Base-by-base conservation (phyloP, 2,888 invertebrate species). In the Ctenicera cuprea region DNA sequence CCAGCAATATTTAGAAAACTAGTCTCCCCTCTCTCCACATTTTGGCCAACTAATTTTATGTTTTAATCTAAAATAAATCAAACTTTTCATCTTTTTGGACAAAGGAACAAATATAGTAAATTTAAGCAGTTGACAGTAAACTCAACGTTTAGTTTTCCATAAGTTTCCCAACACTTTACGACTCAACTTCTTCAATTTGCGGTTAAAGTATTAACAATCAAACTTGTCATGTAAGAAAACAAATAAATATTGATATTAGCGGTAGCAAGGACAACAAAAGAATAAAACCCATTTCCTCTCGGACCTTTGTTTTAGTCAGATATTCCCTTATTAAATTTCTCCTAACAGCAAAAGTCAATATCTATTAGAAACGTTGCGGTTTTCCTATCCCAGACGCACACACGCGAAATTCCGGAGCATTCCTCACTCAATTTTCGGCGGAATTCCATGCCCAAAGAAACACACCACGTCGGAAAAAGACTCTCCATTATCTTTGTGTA, bases 311-410 rank as follows among this genome's bases (percentile, higher is more conserved):
- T 22, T 9, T 18, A 16, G 16, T 16, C 45, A 45, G 45, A 45
- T 45, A 45, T 18, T 45, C 18, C 45, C 45, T 45, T 45, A 45
- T 45, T 45, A 45, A 45, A 45, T 30, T 54, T 54, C 22, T 54
- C n/a, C 54, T 33, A 54, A 30, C 14, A 54, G 14, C 22, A 30
- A 54, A 54, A 54, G 22, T 54, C 30, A 54, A 26, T 54, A 54
- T 54, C 54, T 33, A 30, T 14, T 30, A 54, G 30, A 14, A 54
- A 54, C 12, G 22, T 54, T 22, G 54, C 54, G 26, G 12, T 26
- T 33, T 54, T 12, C 16, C 30, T 18, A 3, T 54, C 1, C 8
- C 52, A 43, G 43, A 14, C 45, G 8, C 54, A 7, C n/a, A 54
- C 12, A 33, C 48, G 18, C 14, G 14, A 16, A 9, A 18, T 48